Base-by-base conservation (phyloP, 2,797 vertebrate genomes). In the Psittacula derbiana region DNA sequence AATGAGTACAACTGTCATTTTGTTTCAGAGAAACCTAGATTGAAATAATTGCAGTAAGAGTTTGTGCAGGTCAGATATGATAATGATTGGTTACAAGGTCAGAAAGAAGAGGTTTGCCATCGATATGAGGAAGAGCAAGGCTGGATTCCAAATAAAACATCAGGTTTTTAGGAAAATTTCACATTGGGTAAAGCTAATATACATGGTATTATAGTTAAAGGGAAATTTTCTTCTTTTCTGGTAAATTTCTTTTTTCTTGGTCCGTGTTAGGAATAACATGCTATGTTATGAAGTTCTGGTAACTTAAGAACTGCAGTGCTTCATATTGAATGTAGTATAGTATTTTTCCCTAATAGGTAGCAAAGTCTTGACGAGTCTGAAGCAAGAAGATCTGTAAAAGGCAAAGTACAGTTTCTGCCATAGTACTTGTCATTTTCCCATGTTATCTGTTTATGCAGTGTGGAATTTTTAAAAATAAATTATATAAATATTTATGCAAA, bases 401-500 rank as follows among this genome's bases (percentile, higher is more conserved):
- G 25, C 70, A 24, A 74, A 88, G 31, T 73, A 52, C 13, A 52
- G 10, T 61, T 47, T 81, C 74, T 85, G 11, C 50, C 76, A 38
- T 36, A 69, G 17, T n/a, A 49, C 41, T 79, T 90, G 33, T 66
- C 30, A 11, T 91, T 80, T 85, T 58, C 46, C 20, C 65, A 16
- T 80, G 70, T 72, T 92, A 72, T 83, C 91, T 94, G 72, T 88
- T 95, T 93, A 86, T 93, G 64, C 62, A 47, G 72, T 41, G 78
- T 80, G 64, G 89, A 93, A 69, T 82, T 92, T 71, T 6, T 0
- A 5, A 70, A 89, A 79, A 88, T 50, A 90, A 82, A 92, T 91
- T 78, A 93, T 95, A 95, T 82, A 96, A 93, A 96, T 94, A 95
- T 95, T 95, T 97, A 97, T 96, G 95, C 84, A 96, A 95, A 96